Evolutionary conservation across 2,113 vertebrate species (phyloP), one percentile per base, ranked within the genome.

Genomic region (Hassar affinis): DNA sequence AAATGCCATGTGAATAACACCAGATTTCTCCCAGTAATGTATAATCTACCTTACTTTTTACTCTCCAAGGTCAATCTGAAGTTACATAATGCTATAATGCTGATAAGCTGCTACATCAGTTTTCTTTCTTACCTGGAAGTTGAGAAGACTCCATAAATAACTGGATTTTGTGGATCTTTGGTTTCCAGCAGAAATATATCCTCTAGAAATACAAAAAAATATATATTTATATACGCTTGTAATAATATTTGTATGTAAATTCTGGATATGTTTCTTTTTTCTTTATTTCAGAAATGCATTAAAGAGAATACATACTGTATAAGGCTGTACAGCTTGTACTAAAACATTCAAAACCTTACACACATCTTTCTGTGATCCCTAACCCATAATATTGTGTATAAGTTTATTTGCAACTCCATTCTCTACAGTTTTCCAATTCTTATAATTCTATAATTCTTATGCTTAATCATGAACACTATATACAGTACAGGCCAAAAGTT

Each of bases 141-240:
- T 0, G 94, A 95, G 90, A 97, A 97, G 90, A 97, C 92, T 0
- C 95, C 95, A 0, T 95, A 96, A 87, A 97, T 33, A 0, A 94
- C 91, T 0, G 96, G 95, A 81, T 95, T 95, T 42, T 95, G 95
- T 0, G 91, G 90, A 25, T 96, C 95, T 52, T 95, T 94, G 0
- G 94, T 96, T 85, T 81, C 93, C 89, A 96, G 89, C 27, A 97
- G 91, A 88, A 96, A 97, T 84, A 97, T 88, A 83, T 97, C 95
- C 92, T 96, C 96, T 97, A 87, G 61, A 75, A 52, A 69, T 0
- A 87, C n/a, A 62, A 79, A 77, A 86, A 87, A 52, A 51, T 10
- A 85, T 8, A 30, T 57, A 25, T 57, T 57, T 57, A 18, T 18
- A 52, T n/a, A n/a, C n/a, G n/a, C n/a, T n/a, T n/a, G n/a, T n/a